Percentiles rank a stretch among this genome's conserved stretches.
Conservation (phyloP, 2,113 vertebrate genomes). For the Coptodon rendalli region DNA sequence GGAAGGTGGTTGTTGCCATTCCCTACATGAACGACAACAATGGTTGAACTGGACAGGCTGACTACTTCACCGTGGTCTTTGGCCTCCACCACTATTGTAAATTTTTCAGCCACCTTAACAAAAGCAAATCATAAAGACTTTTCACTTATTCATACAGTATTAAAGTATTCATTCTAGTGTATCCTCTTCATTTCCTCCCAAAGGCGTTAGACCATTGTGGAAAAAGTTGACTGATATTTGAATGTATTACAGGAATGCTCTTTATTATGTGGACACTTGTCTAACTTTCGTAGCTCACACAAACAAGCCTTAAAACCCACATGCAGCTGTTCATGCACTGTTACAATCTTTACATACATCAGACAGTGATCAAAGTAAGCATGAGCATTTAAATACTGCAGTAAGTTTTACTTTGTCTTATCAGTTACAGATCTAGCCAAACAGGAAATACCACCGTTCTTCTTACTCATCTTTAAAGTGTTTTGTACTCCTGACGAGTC, state of each 20-base stretch:
- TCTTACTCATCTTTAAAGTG: not conserved
- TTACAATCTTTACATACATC: not conserved
- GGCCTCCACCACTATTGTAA: constrained; percentile 40
- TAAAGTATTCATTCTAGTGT: not conserved
- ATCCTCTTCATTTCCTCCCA: not conserved
- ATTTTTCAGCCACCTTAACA: constrained; percentile 15
- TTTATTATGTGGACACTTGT: no score
- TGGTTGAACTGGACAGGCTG: constrained; percentile 47
- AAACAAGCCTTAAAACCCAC: not conserved
- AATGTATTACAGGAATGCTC: no score
- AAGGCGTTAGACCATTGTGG: no score
- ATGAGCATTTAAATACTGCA: not conserved
- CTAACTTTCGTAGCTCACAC: no score
- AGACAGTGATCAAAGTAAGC: not conserved
- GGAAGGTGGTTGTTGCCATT: constrained; percentile 47
- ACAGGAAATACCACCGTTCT: rapidly evolving
- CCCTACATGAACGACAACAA: constrained; percentile 25
- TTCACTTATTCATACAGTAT: no score
- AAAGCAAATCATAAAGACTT: not conserved
- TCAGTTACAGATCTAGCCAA: not conserved
- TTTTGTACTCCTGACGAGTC: not conserved
- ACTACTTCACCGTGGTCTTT: constrained; percentile 47
- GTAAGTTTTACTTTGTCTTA: not conserved
- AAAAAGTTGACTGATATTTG: no score
- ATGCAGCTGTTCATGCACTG: not conserved